Percentiles rank a stretch among this genome's conserved stretches.
phyloP scores from a whole-genome alignment of 2,113 vertebrate genomes.

The Hiodon alosoides region DNA sequence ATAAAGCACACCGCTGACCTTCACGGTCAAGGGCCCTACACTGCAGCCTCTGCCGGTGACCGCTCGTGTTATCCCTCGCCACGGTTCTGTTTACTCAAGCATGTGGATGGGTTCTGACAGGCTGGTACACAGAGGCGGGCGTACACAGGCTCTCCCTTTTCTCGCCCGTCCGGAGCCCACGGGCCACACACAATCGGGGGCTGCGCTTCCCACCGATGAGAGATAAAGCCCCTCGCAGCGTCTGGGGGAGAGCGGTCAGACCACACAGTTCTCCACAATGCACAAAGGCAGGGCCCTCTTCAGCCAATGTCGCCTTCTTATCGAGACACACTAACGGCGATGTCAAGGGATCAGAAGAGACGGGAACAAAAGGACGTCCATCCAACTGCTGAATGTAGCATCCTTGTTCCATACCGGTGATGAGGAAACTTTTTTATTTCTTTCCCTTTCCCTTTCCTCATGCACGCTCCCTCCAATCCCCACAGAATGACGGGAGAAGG shows the following conservation, averaged over 20 bases:
- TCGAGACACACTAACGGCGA: slow-evolving; percentile 39
- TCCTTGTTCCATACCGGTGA: slow-evolving; percentile 40
- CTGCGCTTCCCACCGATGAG: slow-evolving; percentile 36
- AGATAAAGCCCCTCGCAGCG: slow-evolving; percentile 44
- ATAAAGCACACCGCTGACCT: background rate
- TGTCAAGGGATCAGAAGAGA: slow-evolving; percentile 21
- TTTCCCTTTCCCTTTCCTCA: slow-evolving; percentile 9
- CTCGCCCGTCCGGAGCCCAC: slow-evolving; percentile 46
- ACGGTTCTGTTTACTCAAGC: slow-evolving; percentile 23
- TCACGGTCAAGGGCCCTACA: background rate
- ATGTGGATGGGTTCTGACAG: slow-evolving; percentile 48
- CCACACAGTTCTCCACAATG: slow-evolving; percentile 50
- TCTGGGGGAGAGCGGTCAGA: slow-evolving; percentile 37
- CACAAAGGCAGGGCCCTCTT: slow-evolving; percentile 45
- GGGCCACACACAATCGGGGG: slow-evolving; percentile 38
- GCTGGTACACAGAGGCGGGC: slow-evolving; percentile 34
- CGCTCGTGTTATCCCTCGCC: background rate
- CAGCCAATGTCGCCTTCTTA: slow-evolving; percentile 55
- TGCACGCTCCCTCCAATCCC: slow-evolving; percentile 58
- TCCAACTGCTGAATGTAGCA: slow-evolving; percentile 43
- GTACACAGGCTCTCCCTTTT: slow-evolving; percentile 34
- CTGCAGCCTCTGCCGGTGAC: no score
- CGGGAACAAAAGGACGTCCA: slow-evolving; percentile 26
- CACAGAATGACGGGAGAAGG: slow-evolving; percentile 62
- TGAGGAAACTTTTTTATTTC: slow-evolving; percentile 40